A percentile compares a stretch with the other conserved stretches of the same genome.
Conservation (phyloP, 2,797 vertebrate genomes). For the Sebastes aleutianus region DNA sequence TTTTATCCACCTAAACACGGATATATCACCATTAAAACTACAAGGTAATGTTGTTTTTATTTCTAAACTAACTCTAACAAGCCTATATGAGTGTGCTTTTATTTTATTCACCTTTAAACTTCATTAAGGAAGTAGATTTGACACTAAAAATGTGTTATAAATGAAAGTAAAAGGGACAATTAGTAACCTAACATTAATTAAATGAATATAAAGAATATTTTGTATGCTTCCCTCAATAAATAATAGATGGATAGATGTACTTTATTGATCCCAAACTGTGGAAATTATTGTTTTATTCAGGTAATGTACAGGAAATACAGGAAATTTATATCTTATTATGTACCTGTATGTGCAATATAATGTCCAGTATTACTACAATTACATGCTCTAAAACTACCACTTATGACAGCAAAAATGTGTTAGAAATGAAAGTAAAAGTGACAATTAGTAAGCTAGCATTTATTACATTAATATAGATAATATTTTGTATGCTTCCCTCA, state of each 20-base stretch:
- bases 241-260: too few relatives aligned
- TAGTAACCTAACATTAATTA: not conserved
- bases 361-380: too few relatives aligned
- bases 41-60: constrained; percentile 51
- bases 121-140: constrained; percentile 48
- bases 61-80: not conserved
- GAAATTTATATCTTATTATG: too few relatives aligned
- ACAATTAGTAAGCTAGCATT: not conserved
- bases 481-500: not conserved
- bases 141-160: not conserved
- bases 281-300: too few relatives aligned
- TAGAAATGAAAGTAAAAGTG: not conserved
- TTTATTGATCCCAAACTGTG: too few relatives aligned
- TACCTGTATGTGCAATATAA: too few relatives aligned
- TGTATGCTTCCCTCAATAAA: not conserved
- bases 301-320: too few relatives aligned
- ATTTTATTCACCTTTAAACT: not conserved
- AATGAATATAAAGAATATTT: not conserved
- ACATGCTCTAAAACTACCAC: not conserved
- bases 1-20: not conserved
- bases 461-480: not conserved
- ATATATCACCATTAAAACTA: not conserved
- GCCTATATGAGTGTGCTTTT: not conserved
- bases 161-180: not conserved
- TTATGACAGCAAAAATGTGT: not conserved